Evolutionary conservation across 23 tunicate genomes (phyloP), one percentile per base, ranked within the genome.

Genomic region (Ciona savignyi): DNA sequence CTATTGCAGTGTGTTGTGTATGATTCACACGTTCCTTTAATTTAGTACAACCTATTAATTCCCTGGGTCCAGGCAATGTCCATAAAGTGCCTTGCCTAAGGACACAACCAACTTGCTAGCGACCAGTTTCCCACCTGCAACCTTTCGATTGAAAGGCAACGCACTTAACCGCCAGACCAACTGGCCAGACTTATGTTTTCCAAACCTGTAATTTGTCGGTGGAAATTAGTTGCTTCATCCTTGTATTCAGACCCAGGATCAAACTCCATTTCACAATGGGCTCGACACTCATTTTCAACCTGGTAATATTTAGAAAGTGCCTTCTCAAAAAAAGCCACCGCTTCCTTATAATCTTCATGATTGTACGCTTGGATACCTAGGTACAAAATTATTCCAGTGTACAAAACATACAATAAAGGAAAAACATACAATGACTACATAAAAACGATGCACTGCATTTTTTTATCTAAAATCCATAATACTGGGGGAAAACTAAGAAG

Each of bases 241-340:
- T 32, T n/a, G 33, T 89, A 68, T 51, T 76, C 98, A 23, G 61
- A 76, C 1, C 84, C 85, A 0, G 72, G 72, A 77, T 77, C 73
- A 67, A 51, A 72, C 62, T 78, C 85, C 27, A 79, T 81, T 63
- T 93, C 98, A 75, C 93, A 86, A 33, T 85, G 23, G 6, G 85
- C 88, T 30, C 77, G 27, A 51, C 98, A 93, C 49, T 33, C 78
- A 28, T 75, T 73, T 32, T 76, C 80, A 63, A 75, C 87, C 0
- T 86, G 49, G 32, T 73, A 81, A 73, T 66, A 93, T 48, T 63
- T 66, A 21, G 1, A 25, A 61, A 93, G 63, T 1, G 88, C 71
- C 15, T 63, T 29, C 42, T 86, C 89, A 65, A 93, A 86, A 1
- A 35, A 61, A 4, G 30, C 2, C 21, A 69, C 73, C 11, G 93